Conservation (phyloP, 2,888 invertebrate genomes). For the Standfussiana lucernea region DNA sequence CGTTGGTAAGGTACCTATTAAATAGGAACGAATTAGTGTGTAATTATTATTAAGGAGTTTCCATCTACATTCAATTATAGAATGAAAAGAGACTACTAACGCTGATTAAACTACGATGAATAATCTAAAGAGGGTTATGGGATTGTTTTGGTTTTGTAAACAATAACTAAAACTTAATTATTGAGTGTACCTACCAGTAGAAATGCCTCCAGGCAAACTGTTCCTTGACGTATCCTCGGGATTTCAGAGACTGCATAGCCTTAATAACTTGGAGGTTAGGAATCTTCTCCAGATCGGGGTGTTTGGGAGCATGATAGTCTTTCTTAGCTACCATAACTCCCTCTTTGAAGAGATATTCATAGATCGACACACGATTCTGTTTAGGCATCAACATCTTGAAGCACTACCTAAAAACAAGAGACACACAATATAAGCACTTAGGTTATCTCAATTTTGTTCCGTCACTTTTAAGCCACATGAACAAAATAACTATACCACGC, state of each 20-base stretch:
- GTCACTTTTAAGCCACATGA: slow-evolving; percentile 43
- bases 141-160: slow-evolving; percentile 22
- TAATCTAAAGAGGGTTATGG: background rate
- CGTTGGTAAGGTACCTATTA: slow-evolving; percentile 97
- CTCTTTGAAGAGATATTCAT: slow-evolving; percentile 99
- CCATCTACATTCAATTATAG: background rate
- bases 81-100: background rate
- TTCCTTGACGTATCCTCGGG: slow-evolving; percentile 99
- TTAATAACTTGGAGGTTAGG: slow-evolving; percentile 99
- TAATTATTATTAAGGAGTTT: background rate
- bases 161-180: background rate
- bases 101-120: background rate
- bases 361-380: slow-evolving; percentile 98
- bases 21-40: background rate
- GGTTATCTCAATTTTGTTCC: slow-evolving; percentile 71
- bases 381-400: slow-evolving; percentile 99
- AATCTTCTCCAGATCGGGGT: slow-evolving; percentile 98
- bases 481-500: slow-evolving; percentile 66
- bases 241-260: slow-evolving; percentile 98
- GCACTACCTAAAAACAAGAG: slow-evolving; percentile 84
- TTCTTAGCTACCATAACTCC: slow-evolving; percentile 99
- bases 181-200: slow-evolving; percentile 93
- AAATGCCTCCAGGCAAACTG: slow-evolving; percentile 99
- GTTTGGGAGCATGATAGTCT: slow-evolving; percentile 99
- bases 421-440: slow-evolving; percentile 71